These are phyloP conservation scores for Oncopodura yosiiana DNA, from an alignment of 1,140 invertebrate genomes.

Conservation along the genomic window DNA sequence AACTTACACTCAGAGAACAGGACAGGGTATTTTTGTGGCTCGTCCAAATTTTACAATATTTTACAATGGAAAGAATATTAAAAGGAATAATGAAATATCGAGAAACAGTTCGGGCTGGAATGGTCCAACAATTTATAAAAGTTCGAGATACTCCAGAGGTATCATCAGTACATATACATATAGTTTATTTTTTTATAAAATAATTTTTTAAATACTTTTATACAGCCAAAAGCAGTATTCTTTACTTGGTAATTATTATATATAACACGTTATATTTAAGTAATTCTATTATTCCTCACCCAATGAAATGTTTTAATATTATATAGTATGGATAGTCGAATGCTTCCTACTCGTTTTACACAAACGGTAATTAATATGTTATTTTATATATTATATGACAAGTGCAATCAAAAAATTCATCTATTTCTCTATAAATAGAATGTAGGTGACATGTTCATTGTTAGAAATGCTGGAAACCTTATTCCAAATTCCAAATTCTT, in stretches of 20 bases:
- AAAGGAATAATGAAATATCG: constrained; percentile 80
- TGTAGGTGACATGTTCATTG: constrained; percentile 94
- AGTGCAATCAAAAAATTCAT: constrained; percentile 89
- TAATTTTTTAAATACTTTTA: constrained; percentile 31
- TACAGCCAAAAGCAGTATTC: constrained; percentile 87
- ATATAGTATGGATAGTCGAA: constrained; percentile 84
- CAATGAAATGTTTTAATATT: background rate
- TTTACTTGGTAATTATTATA: no score
- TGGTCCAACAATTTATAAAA: constrained; percentile 82
- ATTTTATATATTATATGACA: constrained; percentile 46
- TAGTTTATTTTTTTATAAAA: constrained; percentile 6
- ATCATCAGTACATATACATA: constrained; percentile 35
- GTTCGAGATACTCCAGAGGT: constrained; percentile 78
- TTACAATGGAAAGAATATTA: constrained; percentile 68
- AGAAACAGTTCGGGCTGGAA: constrained; percentile 61
- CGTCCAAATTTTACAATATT: no score
- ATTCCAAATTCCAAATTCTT: constrained; percentile 84
- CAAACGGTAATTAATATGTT: constrained; percentile 64
- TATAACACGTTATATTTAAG: background rate
- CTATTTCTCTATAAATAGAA: constrained; percentile 86
- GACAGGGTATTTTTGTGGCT: no score
- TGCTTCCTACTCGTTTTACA: constrained; percentile 89
- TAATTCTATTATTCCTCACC: background rate
- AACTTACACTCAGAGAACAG: no score
- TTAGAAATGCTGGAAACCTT: constrained; percentile 88